A percentile compares a stretch with the other conserved stretches of the same genome.
Evolutionary conservation across 2,888 invertebrate species (phyloP).

Genomic region (Seira sanloemensis): DNA sequence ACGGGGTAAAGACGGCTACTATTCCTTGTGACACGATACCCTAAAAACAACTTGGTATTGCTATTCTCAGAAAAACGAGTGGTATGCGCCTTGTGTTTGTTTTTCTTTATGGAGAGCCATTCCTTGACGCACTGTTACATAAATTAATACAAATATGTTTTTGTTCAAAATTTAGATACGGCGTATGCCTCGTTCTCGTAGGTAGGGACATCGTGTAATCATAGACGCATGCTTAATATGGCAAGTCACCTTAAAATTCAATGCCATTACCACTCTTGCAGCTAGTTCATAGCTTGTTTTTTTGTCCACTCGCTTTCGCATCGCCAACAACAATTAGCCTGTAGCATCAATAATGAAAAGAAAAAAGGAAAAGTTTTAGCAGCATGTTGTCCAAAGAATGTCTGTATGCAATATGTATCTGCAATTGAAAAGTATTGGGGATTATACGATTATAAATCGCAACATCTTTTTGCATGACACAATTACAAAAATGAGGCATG

Average conservation of each 20-base stretch:
- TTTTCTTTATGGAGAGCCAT: too few relatives aligned
- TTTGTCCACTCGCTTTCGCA: too few relatives aligned
- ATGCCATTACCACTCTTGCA: constrained; percentile 30
- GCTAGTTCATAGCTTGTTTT: neutral
- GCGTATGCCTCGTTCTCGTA: too few relatives aligned
- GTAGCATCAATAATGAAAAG: neutral
- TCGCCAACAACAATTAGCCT: neutral
- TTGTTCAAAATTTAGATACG: too few relatives aligned
- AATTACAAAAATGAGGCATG: neutral
- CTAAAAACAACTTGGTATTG: constrained; percentile 35
- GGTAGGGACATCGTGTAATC: too few relatives aligned
- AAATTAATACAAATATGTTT: too few relatives aligned
- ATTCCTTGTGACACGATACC: constrained; percentile 48
- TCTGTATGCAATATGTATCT: too few relatives aligned
- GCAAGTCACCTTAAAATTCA: constrained; percentile 23
- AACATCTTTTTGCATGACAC: neutral
- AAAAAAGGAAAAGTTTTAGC: too few relatives aligned
- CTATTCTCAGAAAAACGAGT: too few relatives aligned
- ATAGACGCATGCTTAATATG: neutral
- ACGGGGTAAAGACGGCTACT: neutral
- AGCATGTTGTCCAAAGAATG: neutral
- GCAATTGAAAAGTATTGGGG: too few relatives aligned
- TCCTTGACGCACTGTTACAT: too few relatives aligned
- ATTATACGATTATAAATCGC: neutral
- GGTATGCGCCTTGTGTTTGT: too few relatives aligned